Conservation (phyloP, 2,888 invertebrate genomes). For the Lamellibrachia satsuma region DNA sequence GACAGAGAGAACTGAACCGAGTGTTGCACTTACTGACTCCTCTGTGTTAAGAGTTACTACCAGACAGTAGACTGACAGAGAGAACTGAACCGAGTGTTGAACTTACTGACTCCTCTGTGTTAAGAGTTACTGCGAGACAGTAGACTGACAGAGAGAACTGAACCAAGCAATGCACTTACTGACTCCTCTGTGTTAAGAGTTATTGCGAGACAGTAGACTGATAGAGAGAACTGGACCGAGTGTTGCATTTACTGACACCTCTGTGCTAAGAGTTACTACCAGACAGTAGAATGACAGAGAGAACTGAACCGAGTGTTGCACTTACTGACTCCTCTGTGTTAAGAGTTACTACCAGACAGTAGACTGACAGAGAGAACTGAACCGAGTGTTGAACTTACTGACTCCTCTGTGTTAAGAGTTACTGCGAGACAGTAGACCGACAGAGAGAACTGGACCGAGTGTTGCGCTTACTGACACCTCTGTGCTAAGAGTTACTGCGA, state of each 20-base stretch:
- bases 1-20: too few species aligned
- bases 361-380: too few species aligned
- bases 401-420: constrained; percentile 80
- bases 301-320: neutral
- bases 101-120: constrained; percentile 82
- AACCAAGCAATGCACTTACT: constrained; percentile 48
- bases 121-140: too few species aligned
- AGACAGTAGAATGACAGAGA: too few species aligned
- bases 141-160: too few species aligned
- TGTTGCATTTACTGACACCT: constrained; percentile 73
- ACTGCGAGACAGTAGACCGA: too few species aligned
- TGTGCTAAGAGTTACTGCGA: constrained; percentile 70
- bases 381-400: constrained; percentile 56
- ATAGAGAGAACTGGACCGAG: too few species aligned
- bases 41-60: constrained; percentile 72
- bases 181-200: constrained; percentile 81
- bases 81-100: too few species aligned
- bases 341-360: too few species aligned
- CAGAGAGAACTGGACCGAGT: too few species aligned
- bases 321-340: constrained; percentile 82
- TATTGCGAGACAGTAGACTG: too few species aligned
- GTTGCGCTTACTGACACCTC: constrained; percentile 75
- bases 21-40: constrained; percentile 73
- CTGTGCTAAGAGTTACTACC: constrained; percentile 71
- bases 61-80: too few species aligned